phyloP scores from a whole-genome alignment of 2,888 invertebrate genomes.

The Acanthosepion esculentum region DNA sequence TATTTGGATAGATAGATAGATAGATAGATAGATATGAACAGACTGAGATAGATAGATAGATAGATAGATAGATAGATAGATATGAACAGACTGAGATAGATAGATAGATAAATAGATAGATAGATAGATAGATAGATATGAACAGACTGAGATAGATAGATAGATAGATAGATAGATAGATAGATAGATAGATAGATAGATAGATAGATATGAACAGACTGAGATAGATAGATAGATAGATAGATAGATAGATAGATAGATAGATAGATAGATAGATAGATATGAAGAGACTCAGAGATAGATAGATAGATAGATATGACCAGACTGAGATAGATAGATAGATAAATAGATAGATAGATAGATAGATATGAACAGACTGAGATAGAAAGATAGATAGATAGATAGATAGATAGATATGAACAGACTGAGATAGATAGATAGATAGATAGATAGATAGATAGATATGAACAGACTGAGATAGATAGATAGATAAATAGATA shows the following conservation, averaged over 20 bases:
- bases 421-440: too few relatives aligned
- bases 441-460: background rate
- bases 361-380: too few relatives aligned
- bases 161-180: background rate
- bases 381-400: background rate
- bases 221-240: background rate
- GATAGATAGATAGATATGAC: background rate
- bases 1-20: background rate
- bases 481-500: background rate
- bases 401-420: background rate
- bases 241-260: background rate
- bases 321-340: background rate
- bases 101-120: background rate
- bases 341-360: background rate
- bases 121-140: background rate
- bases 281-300: too few relatives aligned
- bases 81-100: too few relatives aligned
- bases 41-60: background rate
- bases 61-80: background rate
- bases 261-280: background rate
- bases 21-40: background rate
- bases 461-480: background rate
- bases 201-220: too few relatives aligned
- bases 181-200: background rate
- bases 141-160: background rate